Evolutionary conservation across 2,888 invertebrate genomes (phyloP), one percentile per base, ranked within the genome.

Genomic region (Stictocephala bisonia): DNA sequence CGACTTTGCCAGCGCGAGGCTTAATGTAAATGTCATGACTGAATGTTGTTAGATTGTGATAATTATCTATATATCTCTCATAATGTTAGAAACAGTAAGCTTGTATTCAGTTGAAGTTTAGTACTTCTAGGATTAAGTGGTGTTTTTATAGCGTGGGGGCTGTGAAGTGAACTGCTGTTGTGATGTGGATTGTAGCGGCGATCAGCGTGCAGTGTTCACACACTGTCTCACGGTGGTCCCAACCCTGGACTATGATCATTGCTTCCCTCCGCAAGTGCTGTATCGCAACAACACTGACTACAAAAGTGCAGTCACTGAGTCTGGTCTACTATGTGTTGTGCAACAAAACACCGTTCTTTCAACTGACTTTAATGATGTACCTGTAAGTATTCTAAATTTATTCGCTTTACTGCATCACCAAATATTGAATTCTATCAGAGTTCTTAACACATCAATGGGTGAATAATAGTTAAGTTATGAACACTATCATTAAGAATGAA

Each of bases 161-260:
- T 95, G 95, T 84, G 93, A 95, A 83, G 87, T 93, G 68, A 92
- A 93, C 82, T 95, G 95, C 81, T 95, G 94, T 81, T 95, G 95
- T 83, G 95, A 95, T 83, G 81, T 80, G 56, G 93, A 94, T 79
- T 95, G 95, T 81, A 84, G 87, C 9, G 83, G 85, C 26, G 84
- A 85, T 67, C 90, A 93, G 79, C 85, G 85, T 73, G 81, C 83
- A 72, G 84, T 88, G 1, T 92, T 95, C 83, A 86, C 87, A 18
- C 82, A 84, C 73, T 94, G 94, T 81, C 80, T 18, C 2, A 26
- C 26, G 2, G 1, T 44, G 15, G n/a, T 3, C 0, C 13, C 40
- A 22, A 11, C 27, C 15, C 26, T 18, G 3, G 35, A 58, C 35
- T 22, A 24, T 26, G 64, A 64, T 44, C 87, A 87, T 79, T 90